Evolutionary conservation across 2,113 vertebrate genomes (phyloP).

Genomic region (Coreoperca whiteheadi): DNA sequence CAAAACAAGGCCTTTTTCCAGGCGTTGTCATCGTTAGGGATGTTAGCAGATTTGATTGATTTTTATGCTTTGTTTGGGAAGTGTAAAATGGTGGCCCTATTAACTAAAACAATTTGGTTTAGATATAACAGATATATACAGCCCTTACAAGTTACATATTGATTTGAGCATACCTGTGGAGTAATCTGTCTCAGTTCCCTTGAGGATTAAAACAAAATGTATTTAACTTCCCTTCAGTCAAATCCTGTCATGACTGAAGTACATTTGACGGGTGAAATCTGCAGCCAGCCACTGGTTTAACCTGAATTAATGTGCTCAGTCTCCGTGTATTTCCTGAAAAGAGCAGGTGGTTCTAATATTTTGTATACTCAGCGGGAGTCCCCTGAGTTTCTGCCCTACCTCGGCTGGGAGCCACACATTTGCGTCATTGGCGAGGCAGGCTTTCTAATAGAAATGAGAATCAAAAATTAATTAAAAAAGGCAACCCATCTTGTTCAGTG

Average conservation of each 20-base stretch:
- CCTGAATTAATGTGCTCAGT: not conserved
- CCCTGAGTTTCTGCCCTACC: constrained; percentile 48
- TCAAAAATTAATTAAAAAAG: constrained; percentile 18
- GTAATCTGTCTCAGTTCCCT: not conserved
- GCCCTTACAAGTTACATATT: not conserved
- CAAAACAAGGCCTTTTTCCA: not conserved
- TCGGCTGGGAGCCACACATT: constrained; percentile 8
- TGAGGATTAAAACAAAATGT: not conserved
- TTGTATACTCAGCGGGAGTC: constrained; percentile 33
- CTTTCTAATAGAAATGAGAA: not conserved
- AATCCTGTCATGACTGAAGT: not conserved
- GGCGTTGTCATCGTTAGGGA: not conserved
- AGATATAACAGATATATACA: not conserved
- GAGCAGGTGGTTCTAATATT: constrained; percentile 46
- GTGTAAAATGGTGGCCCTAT: not conserved
- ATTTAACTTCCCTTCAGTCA: not conserved
- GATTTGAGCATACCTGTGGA: not conserved
- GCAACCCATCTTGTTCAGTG: not conserved
- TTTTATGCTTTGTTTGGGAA: constrained; percentile 1
- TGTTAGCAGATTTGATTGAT: not conserved
- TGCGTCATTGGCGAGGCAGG: not conserved
- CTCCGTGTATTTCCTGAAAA: constrained; percentile 11
- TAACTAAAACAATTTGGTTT: not conserved
- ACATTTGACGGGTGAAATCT: not conserved
- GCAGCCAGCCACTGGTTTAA: not conserved